Evolutionary conservation across 2,113 vertebrate species (phyloP).

Genomic region (Xenus cinereus): DNA sequence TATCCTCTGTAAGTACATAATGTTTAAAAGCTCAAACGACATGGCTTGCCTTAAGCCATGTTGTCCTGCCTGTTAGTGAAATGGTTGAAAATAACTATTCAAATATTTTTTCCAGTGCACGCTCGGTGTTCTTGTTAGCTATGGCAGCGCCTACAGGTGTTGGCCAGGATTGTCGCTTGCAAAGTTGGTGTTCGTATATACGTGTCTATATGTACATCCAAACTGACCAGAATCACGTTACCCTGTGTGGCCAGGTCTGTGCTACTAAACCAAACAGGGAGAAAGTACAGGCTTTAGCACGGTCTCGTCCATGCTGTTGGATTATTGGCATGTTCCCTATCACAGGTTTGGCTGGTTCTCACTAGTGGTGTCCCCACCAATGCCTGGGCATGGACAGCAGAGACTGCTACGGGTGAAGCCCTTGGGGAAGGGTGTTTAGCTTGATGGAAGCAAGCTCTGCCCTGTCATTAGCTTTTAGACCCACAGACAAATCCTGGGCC

Average conservation of each 20-base stretch:
- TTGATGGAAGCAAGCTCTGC: neutral
- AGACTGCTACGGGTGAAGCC: neutral
- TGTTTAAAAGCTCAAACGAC: neutral
- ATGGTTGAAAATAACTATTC: neutral
- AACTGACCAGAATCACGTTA: neutral
- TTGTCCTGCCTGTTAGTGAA: neutral
- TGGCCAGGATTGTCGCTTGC: fast-evolving
- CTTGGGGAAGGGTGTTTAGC: neutral
- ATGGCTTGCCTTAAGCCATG: neutral
- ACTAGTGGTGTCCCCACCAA: fast-evolving
- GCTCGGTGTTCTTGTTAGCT: neutral
- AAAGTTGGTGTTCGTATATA: neutral
- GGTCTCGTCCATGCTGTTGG: neutral
- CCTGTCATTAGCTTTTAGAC: neutral
- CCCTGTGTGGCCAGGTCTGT: neutral
- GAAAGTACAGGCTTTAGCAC: neutral
- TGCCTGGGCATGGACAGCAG: neutral
- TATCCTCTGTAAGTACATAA: neutral
- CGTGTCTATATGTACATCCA: neutral
- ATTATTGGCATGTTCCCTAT: neutral
- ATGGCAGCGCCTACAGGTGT: neutral
- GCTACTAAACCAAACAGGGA: neutral
- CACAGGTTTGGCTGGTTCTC: neutral
- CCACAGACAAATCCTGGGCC: neutral
- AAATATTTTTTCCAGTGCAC: neutral